A percentile compares a stretch with the other conserved stretches of the same genome.
Conservation (phyloP, 2,888 invertebrate species). For the Sicus ferrugineus region DNA sequence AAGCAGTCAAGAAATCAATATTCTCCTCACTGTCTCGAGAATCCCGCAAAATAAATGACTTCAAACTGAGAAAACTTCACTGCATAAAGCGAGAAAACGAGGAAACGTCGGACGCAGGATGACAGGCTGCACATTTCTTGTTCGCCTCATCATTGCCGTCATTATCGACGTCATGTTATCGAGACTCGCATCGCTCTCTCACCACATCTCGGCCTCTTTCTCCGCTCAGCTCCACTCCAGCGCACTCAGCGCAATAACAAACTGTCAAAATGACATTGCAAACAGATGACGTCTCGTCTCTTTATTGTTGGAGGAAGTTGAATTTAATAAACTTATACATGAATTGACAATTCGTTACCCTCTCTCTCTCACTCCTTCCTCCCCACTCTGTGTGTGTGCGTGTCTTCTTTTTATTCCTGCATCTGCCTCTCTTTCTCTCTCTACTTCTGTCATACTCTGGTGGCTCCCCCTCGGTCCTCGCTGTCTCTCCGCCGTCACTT, state of each 20-base stretch:
- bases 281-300: constrained; percentile 63
- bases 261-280: constrained; percentile 61
- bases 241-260: constrained; percentile 43
- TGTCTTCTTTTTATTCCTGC: neutral
- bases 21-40: neutral
- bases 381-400: neutral
- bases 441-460: neutral
- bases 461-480: constrained; percentile 6
- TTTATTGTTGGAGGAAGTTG: constrained; percentile 42
- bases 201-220: neutral
- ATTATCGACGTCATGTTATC: neutral
- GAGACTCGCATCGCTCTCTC: neutral
- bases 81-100: neutral
- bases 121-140: neutral
- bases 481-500: constrained; percentile 18
- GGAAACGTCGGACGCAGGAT: neutral
- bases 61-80: neutral
- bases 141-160: neutral
- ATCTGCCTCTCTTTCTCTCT: neutral
- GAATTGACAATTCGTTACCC: constrained; percentile 42
- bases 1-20: constrained; percentile 20
- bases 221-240: neutral
- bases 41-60: neutral
- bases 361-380: neutral
- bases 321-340: constrained; percentile 28